Conservation (phyloP, 2,797 vertebrate species). For the Diglossa cyanea region DNA sequence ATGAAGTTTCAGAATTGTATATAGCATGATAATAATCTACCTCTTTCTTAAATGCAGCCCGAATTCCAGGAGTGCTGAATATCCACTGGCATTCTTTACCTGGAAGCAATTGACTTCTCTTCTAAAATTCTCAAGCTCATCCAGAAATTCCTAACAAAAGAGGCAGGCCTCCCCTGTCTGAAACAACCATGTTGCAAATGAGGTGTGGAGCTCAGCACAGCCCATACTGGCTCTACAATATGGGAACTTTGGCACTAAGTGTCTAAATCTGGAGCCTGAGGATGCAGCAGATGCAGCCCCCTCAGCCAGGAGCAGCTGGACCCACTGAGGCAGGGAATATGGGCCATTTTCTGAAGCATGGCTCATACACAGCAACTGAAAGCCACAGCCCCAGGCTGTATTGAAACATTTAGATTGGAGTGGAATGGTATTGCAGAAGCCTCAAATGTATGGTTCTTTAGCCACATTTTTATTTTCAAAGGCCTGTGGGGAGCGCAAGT, state of each 20-base stretch:
- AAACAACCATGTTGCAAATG: rapidly evolving
- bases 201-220: not conserved
- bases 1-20: not conserved
- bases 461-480: not conserved
- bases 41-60: not conserved
- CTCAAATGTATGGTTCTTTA: not conserved
- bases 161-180: not conserved
- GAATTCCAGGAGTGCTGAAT: not conserved
- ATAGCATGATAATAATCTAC: not conserved
- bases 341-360: not conserved
- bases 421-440: not conserved
- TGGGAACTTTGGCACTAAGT: not conserved
- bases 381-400: not conserved
- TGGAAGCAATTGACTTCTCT: not conserved
- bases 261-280: not conserved
- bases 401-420: not conserved
- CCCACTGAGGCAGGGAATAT: not conserved
- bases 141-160: not conserved
- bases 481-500: not conserved
- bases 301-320: not conserved
- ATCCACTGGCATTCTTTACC: not conserved
- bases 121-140: not conserved
- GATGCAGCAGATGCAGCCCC: not conserved
- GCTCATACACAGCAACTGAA: not conserved
- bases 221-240: not conserved